Evolutionary conservation across 2,797 vertebrate genomes (phyloP).

Genomic region (Eleutherodactylus coqui): DNA sequence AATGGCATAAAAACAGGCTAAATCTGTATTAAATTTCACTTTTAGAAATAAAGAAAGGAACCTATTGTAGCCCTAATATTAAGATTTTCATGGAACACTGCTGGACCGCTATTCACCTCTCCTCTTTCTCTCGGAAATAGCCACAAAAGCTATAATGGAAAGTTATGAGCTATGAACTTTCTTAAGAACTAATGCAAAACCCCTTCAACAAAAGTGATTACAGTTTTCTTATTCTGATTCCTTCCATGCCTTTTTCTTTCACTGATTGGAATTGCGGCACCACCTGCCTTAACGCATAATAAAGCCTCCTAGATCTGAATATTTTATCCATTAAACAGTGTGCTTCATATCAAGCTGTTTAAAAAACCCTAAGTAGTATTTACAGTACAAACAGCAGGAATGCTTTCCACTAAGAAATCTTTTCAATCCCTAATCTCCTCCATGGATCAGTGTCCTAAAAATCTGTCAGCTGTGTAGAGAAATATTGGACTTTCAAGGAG

Average conservation of each 20-base stretch:
- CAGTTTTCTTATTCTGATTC: not conserved
- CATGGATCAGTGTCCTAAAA: slow-evolving; percentile 34
- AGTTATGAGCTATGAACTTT: slow-evolving; percentile 10
- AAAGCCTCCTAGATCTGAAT: slow-evolving; percentile 14
- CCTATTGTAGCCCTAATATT: not conserved
- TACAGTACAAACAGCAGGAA: slow-evolving; percentile 26
- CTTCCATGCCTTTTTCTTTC: slow-evolving; percentile 10
- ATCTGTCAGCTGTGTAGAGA: slow-evolving; percentile 25
- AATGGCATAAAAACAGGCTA: not conserved
- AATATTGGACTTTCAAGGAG: slow-evolving; percentile 33
- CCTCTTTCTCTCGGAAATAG: not conserved
- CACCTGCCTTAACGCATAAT: slow-evolving; percentile 21
- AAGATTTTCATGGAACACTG: not conserved
- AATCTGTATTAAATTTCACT: not conserved
- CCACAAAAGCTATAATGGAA: slow-evolving; percentile 21
- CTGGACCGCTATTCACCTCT: slow-evolving; percentile 9
- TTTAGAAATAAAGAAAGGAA: not conserved
- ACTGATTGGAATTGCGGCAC: slow-evolving; percentile 1
- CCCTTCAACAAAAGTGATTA: slow-evolving; percentile 30
- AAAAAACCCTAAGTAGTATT: slow-evolving; percentile 8
- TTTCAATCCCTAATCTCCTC: slow-evolving; percentile 28
- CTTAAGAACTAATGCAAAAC: slow-evolving; percentile 10
- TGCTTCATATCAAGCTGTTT: slow-evolving; percentile 21
- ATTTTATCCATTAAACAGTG: slow-evolving; percentile 26
- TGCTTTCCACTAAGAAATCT: slow-evolving; percentile 29